Evolutionary conservation across 2,113 vertebrate species (phyloP), one percentile per base, ranked within the genome.

Genomic region (Microcebus jonahi): DNA sequence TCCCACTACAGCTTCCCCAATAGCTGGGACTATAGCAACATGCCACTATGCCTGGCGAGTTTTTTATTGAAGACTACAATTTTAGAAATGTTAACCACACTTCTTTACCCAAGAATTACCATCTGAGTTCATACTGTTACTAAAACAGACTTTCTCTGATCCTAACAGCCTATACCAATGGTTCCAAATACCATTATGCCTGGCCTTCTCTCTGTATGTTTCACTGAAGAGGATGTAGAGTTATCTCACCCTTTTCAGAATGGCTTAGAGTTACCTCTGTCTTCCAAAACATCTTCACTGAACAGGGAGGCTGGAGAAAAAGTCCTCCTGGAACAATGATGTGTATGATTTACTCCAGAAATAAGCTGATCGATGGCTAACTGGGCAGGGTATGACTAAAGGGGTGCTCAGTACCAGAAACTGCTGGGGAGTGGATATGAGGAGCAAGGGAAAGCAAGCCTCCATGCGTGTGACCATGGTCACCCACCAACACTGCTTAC

Each of bases 401-500:
- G 34, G 57, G 83, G 67, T 80, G 75, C 61, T 53, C 13, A 6
- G 25, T 27, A 53, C 83, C 34, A 85, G 90, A 68, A 89, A 71
- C 82, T 75, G 81, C 88, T 0, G 59, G 95, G 95, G 84, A 65
- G 81, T 92, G 82, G 86, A 68, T 42, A 85, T 23, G 36, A 95
- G 79, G 88, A 97, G 94, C 91, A 34, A 88, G 96, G 97, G 53
- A 93, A 96, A 96, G 97, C 96, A 93, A 97, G 96, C 97, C 95
- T 97, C 97, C 97, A 97, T 85, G 96, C 89, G 93, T 63, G 94
- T 92, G 92, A 92, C 93, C 90, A 79, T 27, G 29, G 91, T 95
- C 96, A 91, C 97, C 96, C 96, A 92, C 96, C 97, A 96, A 86
- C 53, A 59, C 91, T 95, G 97, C 97, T 98, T 93, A 90, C 96